Base-by-base conservation (phyloP, 2,113 vertebrate species). In the Cynopterus brachyotis region DNA sequence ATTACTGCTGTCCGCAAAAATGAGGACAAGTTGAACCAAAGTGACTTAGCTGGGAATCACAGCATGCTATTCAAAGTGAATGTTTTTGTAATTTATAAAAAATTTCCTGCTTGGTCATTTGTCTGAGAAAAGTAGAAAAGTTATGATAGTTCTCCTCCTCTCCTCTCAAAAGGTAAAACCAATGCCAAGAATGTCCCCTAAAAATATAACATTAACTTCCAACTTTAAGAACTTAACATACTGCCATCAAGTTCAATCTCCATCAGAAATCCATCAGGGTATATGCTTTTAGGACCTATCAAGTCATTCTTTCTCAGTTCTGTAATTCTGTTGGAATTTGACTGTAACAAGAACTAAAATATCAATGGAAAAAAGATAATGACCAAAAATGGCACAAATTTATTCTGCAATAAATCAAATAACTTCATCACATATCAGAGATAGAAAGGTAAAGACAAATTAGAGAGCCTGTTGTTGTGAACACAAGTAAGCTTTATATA, bases 101-200 rank as follows among this genome's bases (percentile, higher is more conserved):
- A 82, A 81, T 50, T 20, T 95, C 84, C 73, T 69, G 94, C 78
- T 93, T 64, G 88, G 91, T 92, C 62, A 82, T 95, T 82, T 94
- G 96, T 98, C 96, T 97, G 89, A 97, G 91, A 91, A 93, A 93
- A 97, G 30, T 91, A 94, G 47, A 67, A 94, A 97, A 95, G 66
- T 89, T 94, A 66, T 42, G 69, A 64, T 89, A 89, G 26, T 72
- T 62, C 42, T 92, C 75, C 50, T 76, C n/a, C 66, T 35, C 3
- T 79, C 81, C 66, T 88, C 75, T 91, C 72, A 8, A 94, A 95
- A 81, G 79, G 95, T 89, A 92, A 93, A 91, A 93, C 91, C 78
- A 91, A 95, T 95, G 95, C 93, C 95, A 97, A 96, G 95, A 97
- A 97, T 96, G 93, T 97, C 82, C 75, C 93, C 94, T 97, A 96